Conservation (phyloP, 2,888 invertebrate genomes). For the Lampropteryx suffumata region DNA sequence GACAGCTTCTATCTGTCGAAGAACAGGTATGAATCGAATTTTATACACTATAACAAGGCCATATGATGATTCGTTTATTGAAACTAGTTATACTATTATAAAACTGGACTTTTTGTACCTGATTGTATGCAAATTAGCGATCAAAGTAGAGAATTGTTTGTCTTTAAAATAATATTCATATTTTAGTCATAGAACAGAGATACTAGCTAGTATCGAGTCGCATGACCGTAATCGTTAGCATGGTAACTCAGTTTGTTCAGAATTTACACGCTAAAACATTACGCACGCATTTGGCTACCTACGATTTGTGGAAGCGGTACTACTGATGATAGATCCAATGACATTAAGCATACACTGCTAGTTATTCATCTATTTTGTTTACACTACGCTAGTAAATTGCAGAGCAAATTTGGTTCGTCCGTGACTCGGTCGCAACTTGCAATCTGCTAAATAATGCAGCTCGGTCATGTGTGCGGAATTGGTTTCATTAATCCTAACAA, state of each 20-base stretch:
- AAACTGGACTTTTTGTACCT: too few relatives aligned
- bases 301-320: not conserved
- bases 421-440: slow-evolving; percentile 27
- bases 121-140: too few relatives aligned
- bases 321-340: not conserved
- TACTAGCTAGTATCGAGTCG: too few relatives aligned
- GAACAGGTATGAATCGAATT: too few relatives aligned
- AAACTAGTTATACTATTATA: too few relatives aligned
- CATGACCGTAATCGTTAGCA: too few relatives aligned
- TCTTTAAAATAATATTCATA: too few relatives aligned
- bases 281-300: not conserved
- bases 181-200: too few relatives aligned
- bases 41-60: too few relatives aligned
- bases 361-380: slow-evolving; percentile 12
- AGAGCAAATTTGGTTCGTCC: slow-evolving; percentile 27
- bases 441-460: slow-evolving; percentile 40
- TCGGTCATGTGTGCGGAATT: slow-evolving; percentile 27
- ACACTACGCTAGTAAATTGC: slow-evolving; percentile 28
- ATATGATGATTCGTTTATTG: too few relatives aligned
- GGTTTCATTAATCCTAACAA: slow-evolving; percentile 29
- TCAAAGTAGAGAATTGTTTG: too few relatives aligned
- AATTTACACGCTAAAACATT: not conserved
- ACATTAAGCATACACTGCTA: slow-evolving; percentile 6
- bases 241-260: too few relatives aligned
- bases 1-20: not conserved